Evolutionary conservation across 2,888 invertebrate species (phyloP).

Genomic region (Tholera decimalis): DNA sequence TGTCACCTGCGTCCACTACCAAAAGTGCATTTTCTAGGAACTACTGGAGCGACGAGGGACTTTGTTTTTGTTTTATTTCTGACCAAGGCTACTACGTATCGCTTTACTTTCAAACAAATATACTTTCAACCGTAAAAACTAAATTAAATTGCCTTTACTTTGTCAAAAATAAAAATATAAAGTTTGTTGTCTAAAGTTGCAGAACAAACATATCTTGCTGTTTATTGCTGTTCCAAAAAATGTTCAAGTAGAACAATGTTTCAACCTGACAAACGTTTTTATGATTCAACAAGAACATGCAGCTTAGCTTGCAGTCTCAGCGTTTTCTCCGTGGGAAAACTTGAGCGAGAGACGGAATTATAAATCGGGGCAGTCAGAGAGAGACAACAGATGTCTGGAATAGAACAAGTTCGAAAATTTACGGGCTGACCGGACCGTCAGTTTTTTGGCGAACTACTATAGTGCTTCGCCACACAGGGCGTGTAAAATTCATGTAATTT

Average conservation of each 20-base stretch:
- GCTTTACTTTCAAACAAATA: conserved; percentile 61
- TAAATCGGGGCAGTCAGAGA: conserved; percentile 63
- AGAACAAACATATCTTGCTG: conserved; percentile 42
- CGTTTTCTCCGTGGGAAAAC: conserved; percentile 61
- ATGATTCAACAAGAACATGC: conserved; percentile 54
- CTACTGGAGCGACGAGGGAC: conserved; percentile 49
- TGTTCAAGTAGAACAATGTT: conserved; percentile 43
- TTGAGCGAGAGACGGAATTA: conserved; percentile 63
- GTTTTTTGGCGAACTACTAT: conserved; percentile 73
- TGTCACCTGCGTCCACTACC: conserved; percentile 76
- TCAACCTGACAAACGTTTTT: conserved; percentile 62
- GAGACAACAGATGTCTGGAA: conserved; percentile 75
- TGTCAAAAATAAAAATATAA: conserved; percentile 40
- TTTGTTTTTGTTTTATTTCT: conserved; percentile 51
- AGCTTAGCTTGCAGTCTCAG: conserved; percentile 56
- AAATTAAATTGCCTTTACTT: conserved; percentile 57
- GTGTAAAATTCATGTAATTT: conserved; percentile 77
- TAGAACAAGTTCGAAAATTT: conserved; percentile 77
- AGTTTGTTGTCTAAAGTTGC: conserved; percentile 29
- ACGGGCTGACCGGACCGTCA: conserved; percentile 71
- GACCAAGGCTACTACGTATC: conserved; percentile 40
- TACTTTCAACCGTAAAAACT: conserved; percentile 44
- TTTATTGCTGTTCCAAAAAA: conserved; percentile 60
- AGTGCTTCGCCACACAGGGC: conserved; percentile 66
- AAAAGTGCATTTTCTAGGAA: conserved; percentile 71